phyloP scores from a whole-genome alignment of 2,113 vertebrate genomes.

The Petromus typicus region DNA sequence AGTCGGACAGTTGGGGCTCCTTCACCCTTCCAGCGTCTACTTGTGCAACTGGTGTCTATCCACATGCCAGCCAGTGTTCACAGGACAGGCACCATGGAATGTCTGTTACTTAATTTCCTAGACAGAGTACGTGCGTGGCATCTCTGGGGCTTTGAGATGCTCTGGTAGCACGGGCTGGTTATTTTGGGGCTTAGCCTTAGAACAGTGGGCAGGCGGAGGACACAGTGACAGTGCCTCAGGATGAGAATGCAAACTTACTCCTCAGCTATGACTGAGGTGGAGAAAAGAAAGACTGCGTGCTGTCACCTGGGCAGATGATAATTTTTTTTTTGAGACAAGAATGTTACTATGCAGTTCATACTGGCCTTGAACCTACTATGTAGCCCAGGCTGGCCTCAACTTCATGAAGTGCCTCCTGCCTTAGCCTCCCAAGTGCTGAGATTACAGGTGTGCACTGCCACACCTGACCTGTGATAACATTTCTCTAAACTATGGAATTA shows the following conservation, averaged over 20 bases:
- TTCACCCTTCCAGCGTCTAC: background rate
- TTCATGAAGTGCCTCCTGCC: no score
- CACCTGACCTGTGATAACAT: background rate
- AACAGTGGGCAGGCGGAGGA: background rate
- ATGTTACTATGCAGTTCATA: background rate
- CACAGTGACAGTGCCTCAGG: background rate
- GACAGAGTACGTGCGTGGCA: background rate
- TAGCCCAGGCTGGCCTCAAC: background rate
- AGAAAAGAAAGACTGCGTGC: background rate
- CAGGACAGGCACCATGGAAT: background rate
- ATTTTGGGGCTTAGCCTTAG: background rate
- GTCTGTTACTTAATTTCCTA: no score
- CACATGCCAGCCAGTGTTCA: background rate
- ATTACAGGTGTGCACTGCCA: background rate
- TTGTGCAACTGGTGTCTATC: background rate
- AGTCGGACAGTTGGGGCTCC: background rate
- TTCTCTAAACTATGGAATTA: background rate
- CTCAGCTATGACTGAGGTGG: background rate
- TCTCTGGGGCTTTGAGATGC: background rate
- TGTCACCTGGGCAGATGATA: background rate
- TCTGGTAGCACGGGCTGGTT: background rate
- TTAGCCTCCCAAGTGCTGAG: background rate
- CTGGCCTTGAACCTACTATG: background rate
- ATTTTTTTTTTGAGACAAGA: background rate
- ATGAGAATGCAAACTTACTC: background rate